Evolutionary conservation across 2,797 vertebrate species (phyloP).

Genomic region (Poecilia gillii): DNA sequence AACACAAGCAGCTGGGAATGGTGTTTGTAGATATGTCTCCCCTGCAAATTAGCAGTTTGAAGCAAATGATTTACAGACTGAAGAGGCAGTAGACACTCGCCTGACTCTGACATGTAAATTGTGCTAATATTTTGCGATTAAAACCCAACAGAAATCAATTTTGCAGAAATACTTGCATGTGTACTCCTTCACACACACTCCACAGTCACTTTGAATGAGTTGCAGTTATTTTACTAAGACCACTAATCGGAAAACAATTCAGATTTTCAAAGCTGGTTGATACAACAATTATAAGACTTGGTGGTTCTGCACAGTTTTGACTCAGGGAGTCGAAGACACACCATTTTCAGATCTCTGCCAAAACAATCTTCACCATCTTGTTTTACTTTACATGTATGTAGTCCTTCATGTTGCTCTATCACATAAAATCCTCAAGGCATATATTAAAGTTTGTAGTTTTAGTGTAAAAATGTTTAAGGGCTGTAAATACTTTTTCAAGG

Average conservation of each 20-base stretch:
- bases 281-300: not conserved
- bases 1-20: constrained; percentile 65
- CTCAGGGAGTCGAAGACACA: not conserved
- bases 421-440: not conserved
- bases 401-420: not conserved
- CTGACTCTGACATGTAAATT: constrained; percentile 10
- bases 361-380: not conserved
- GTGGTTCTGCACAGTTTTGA: not conserved
- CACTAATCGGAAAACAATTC: not conserved
- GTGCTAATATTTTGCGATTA: not conserved
- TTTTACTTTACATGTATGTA: not conserved
- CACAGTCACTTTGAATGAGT: not conserved
- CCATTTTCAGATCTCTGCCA: not conserved
- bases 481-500: not conserved
- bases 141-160: not conserved
- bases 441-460: not conserved
- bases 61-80: constrained; percentile 39
- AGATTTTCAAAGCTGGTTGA: not conserved
- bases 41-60: constrained; percentile 39
- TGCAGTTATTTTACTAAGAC: not conserved
- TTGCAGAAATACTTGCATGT: not conserved
- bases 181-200: not conserved
- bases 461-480: not conserved
- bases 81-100: constrained; percentile 8
- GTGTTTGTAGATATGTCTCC: constrained; percentile 29